A percentile compares a stretch with the other conserved stretches of the same genome.
These are phyloP conservation scores for Pomatorhinus ruficollis DNA, from an alignment of 2,113 vertebrate genomes.

Conservation along the genomic window DNA sequence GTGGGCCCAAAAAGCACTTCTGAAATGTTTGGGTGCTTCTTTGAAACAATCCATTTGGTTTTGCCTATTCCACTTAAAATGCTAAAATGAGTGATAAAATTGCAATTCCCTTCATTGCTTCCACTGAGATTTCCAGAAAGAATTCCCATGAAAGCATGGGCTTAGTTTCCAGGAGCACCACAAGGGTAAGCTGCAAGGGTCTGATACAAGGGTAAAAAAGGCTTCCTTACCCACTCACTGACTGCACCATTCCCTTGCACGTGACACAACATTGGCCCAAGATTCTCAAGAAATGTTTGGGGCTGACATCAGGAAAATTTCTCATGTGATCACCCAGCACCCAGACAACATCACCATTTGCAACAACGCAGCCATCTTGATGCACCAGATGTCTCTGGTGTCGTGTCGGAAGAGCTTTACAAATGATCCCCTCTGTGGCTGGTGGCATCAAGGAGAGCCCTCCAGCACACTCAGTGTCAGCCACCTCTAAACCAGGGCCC, in stretches of 20 bases:
- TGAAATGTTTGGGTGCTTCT: background rate
- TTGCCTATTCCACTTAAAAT: background rate
- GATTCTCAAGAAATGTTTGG: background rate
- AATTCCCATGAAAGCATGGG: background rate
- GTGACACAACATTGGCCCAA: background rate
- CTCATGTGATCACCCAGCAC: background rate
- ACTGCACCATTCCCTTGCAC: background rate
- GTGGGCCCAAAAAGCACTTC: background rate
- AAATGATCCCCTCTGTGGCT: background rate
- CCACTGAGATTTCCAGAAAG: background rate
- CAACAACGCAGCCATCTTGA: background rate
- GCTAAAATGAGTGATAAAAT: background rate
- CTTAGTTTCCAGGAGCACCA: background rate
- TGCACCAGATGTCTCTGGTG: background rate
- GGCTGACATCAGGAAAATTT: background rate
- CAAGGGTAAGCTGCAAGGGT: background rate
- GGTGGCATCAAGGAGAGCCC: background rate
- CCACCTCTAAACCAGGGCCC: background rate
- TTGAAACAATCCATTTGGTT: background rate
- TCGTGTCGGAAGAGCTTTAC: background rate
- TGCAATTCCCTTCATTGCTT: background rate
- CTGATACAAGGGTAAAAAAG: background rate
- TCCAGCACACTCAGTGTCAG: background rate
- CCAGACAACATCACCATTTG: background rate
- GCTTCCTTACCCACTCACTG: background rate